Base-by-base conservation (phyloP, 2,113 vertebrate genomes). In the Toxotes chatareus region DNA sequence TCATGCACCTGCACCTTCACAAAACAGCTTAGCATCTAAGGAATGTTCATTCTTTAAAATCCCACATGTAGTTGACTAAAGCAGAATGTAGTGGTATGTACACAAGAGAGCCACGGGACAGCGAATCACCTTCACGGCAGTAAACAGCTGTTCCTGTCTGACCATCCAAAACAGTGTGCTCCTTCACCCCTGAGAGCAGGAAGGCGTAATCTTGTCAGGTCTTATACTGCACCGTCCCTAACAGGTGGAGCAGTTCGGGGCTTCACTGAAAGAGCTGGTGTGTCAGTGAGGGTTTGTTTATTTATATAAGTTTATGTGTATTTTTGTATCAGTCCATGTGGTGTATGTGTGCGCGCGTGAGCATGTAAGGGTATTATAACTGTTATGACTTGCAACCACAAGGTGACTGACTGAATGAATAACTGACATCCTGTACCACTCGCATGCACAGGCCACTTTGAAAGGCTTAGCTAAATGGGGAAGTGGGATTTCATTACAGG, bases 391-490 rank as follows among this genome's bases (percentile, higher is more conserved):
- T 82, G 79, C 34, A 79, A 82, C 83, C 83, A 73, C 77, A 84
- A 89, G 85, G 82, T 81, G 84, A 92, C 82, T 89, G 74, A 84
- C 65, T 62, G 63, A 91, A 83, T 91, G 59, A 85, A 79, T 86
- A 78, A 81, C 73, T 77, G 83, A 88, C 68, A 88, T 86, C 79
- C 68, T 83, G 47, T 12, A 57, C 72, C 69, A 81, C 79, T 82
- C 83, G 69, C 61, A 82, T 67, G 36, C 83, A 60, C 57, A 60
- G 73, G 31, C 76, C 86, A 88, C 79, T 88, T 88, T 85, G 65
- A 84, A 87, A 86, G 85, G 88, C 69, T 89, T 89, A 82, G 80
- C 86, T 89, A 92, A 91, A 89, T 83, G 75, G 62, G 51, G 82
- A 82, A 53, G 42, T 78, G 82, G 57, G 83, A 89, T 91, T 91